A percentile compares a stretch with the other conserved stretches of the same genome.
Conservation (phyloP, 2,888 invertebrate species). For the Temnothorax ravouxi region DNA sequence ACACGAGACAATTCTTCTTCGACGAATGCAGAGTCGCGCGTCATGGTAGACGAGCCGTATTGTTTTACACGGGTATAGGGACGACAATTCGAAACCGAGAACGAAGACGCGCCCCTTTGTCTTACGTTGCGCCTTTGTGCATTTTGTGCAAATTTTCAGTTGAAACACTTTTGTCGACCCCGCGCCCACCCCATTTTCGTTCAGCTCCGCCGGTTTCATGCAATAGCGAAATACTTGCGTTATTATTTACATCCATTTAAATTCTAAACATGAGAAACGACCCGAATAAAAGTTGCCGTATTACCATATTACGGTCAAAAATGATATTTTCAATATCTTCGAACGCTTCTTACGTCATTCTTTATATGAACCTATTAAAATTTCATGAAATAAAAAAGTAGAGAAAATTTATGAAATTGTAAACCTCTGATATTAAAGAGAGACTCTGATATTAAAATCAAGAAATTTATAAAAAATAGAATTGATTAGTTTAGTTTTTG, state of each 20-base stretch:
- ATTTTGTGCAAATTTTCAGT: conserved; percentile 47
- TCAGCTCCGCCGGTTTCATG: conserved; percentile 7
- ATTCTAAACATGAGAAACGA: background rate
- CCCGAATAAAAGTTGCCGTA: background rate
- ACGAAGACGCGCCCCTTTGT: conserved; percentile 48
- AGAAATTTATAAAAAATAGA: background rate
- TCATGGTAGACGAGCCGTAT: conserved; percentile 34
- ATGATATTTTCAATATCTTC: background rate
- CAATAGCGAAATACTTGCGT: background rate
- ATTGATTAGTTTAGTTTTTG: background rate
- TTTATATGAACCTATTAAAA: background rate
- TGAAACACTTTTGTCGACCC: conserved; percentile 37
- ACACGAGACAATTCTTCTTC: conserved; percentile 62
- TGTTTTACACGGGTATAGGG: conserved; percentile 40
- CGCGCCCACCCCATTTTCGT: background rate
- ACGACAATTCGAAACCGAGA: conserved; percentile 52
- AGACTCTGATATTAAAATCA: background rate
- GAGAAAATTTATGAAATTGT: background rate
- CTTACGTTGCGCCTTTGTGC: conserved; percentile 42
- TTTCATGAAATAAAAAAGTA: background rate
- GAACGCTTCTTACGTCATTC: background rate
- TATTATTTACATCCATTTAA: conserved; percentile 37
- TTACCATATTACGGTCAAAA: background rate
- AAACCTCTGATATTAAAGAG: background rate
- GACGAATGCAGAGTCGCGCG: conserved; percentile 53